phyloP scores from a whole-genome alignment of 2,888 invertebrate genomes.

The Amblyjoppa fuscipennis region DNA sequence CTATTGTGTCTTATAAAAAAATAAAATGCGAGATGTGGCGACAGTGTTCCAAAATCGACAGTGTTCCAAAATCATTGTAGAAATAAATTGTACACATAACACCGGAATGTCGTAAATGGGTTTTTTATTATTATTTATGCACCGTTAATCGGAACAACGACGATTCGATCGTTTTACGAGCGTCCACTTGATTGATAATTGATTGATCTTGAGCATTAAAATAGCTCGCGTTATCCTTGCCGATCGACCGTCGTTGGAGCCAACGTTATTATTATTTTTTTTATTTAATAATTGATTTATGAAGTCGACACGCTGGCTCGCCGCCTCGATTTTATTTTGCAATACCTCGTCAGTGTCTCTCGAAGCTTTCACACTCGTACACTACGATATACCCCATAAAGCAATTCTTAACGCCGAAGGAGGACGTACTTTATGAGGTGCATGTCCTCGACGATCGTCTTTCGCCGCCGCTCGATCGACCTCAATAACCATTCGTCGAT shows the following conservation, averaged over 20 bases:
- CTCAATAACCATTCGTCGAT: constrained; percentile 75
- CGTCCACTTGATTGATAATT: background rate
- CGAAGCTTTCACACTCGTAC: constrained; percentile 21
- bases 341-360: constrained; percentile 14
- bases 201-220: constrained; percentile 1
- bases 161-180: background rate
- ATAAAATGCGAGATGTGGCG: no score
- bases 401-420: constrained; percentile 44
- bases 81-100: background rate
- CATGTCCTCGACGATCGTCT: constrained; percentile 60
- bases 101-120: no score
- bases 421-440: constrained; percentile 69
- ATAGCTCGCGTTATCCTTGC: constrained; percentile 8
- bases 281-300: constrained; percentile 33
- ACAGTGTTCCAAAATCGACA: no score
- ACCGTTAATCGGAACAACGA: background rate
- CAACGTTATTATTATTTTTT: constrained; percentile 7
- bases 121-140: background rate
- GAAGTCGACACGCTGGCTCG: constrained; percentile 7
- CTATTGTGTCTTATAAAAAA: no score
- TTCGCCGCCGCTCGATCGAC: constrained; percentile 68
- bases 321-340: constrained; percentile 25
- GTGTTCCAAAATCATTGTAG: no score
- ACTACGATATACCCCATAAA: constrained; percentile 17
- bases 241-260: constrained; percentile 2